phyloP scores from a whole-genome alignment of 2,797 vertebrate genomes.

The Antennarius maculatus region DNA sequence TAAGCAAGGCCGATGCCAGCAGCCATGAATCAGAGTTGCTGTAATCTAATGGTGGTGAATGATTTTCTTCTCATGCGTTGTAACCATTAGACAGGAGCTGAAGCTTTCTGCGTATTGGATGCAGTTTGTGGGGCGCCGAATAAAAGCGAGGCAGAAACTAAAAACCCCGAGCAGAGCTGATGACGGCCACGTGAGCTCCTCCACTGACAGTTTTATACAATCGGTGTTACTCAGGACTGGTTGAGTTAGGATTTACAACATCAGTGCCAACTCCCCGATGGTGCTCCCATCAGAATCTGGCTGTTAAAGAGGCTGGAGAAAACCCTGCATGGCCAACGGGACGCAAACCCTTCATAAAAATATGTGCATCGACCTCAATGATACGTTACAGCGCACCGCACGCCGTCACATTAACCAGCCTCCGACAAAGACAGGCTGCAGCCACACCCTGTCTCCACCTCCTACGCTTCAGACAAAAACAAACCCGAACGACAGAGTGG shows the following conservation, averaged over 20 bases:
- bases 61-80: slow-evolving; percentile 79
- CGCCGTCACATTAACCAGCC: slow-evolving; percentile 9
- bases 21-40: slow-evolving; percentile 81
- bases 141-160: slow-evolving; percentile 79
- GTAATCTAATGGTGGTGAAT: slow-evolving; percentile 84
- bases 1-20: slow-evolving; percentile 72
- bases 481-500: slow-evolving; percentile 31
- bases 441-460: slow-evolving; percentile 69
- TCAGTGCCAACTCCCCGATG: slow-evolving; percentile 42
- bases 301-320: no score
- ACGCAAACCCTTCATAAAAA: slow-evolving; percentile 15
- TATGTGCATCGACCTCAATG: slow-evolving; percentile 19
- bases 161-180: slow-evolving; percentile 72
- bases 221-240: no score
- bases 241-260: no score
- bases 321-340: not conserved
- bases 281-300: not conserved
- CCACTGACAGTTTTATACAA: no score
- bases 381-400: slow-evolving; percentile 11
- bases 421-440: slow-evolving; percentile 13
- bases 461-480: slow-evolving; percentile 70
- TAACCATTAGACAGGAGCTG: slow-evolving; percentile 83
- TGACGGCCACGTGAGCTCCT: slow-evolving; percentile 39
- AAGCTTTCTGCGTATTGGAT: slow-evolving; percentile 62
- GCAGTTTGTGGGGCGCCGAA: slow-evolving; percentile 82